Evolutionary conservation across 2,888 invertebrate species (phyloP).

Genomic region (Hyppa rectilinea): DNA sequence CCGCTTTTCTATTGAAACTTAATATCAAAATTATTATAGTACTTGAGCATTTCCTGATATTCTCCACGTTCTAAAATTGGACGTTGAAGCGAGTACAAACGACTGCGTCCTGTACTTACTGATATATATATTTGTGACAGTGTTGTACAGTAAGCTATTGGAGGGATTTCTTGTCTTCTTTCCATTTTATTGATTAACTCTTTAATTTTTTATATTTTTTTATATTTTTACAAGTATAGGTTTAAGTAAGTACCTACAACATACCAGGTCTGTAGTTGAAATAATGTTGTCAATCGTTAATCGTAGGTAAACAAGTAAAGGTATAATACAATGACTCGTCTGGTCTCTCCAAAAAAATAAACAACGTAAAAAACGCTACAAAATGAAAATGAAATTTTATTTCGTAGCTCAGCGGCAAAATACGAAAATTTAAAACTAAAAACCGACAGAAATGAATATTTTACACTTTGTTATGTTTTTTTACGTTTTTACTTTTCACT

Average conservation of each 20-base stretch:
- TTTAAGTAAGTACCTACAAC: too few relatives aligned
- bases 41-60: slow-evolving; percentile 48
- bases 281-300: background rate
- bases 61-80: slow-evolving; percentile 53
- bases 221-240: background rate
- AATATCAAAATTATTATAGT: slow-evolving; percentile 63
- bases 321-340: too few relatives aligned
- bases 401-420: too few relatives aligned
- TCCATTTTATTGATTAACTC: background rate
- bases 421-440: too few relatives aligned
- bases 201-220: background rate
- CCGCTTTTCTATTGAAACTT: slow-evolving; percentile 67
- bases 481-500: too few relatives aligned
- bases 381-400: too few relatives aligned
- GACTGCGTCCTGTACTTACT: slow-evolving; percentile 33
- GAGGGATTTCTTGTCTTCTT: slow-evolving; percentile 6
- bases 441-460: too few relatives aligned
- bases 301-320: background rate
- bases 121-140: slow-evolving; percentile 29
- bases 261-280: background rate
- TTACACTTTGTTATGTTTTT: too few relatives aligned
- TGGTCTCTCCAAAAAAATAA: too few relatives aligned
- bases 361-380: too few relatives aligned
- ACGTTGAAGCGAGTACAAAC: slow-evolving; percentile 44
- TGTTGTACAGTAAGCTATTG: slow-evolving; percentile 7